Base-by-base conservation (phyloP, 2,113 vertebrate genomes). In the Pyxicephalus adspersus region DNA sequence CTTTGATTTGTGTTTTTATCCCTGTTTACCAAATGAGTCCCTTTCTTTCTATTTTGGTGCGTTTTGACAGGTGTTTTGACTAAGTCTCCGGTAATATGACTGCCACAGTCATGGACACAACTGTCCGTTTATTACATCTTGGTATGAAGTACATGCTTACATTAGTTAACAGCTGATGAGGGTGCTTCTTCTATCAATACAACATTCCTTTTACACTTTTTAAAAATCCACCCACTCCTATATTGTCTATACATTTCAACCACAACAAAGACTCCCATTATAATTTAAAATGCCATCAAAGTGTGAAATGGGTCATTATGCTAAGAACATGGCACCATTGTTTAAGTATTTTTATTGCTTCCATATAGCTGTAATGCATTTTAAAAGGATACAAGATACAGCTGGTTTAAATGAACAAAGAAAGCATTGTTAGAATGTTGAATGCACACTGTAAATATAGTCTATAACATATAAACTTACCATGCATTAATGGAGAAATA, bases 131-230 rank as follows among this genome's bases (percentile, higher is more conserved):
- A 61, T n/a, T 51, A 23, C 70, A 34, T 58, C 54, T 68, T 70
- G 65, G 77, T 70, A 60, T 80, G 65, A 60, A 79, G 64, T 79
- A 17, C 25, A 60, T 38, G 31, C 57, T 78, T 23, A 38, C 64
- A 25, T 17, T 5, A 11, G 66, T 50, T 34, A 61, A 18, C 54
- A 70, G 54, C 54, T 80, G 29, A 61, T 80, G 15, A 66, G 65
- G 55, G 65, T 58, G 34, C 4, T 28, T 58, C 20, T 58, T 51
- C 64, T 31, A 70, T 80, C 65, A 52, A 19, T 61, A 17, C 67
- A 50, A 50, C 64, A 80, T 80, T 80, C 77, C 54, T 19, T 19
- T 19, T 6, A 34, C 3, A 29, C 26, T 19, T 17, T 9, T 79
- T 65, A 16, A 5, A 51, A 79, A 61, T 31, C 31, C 23, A n/a